Base-by-base conservation (phyloP, 2,113 vertebrate species). In the Dermatemys mawii region DNA sequence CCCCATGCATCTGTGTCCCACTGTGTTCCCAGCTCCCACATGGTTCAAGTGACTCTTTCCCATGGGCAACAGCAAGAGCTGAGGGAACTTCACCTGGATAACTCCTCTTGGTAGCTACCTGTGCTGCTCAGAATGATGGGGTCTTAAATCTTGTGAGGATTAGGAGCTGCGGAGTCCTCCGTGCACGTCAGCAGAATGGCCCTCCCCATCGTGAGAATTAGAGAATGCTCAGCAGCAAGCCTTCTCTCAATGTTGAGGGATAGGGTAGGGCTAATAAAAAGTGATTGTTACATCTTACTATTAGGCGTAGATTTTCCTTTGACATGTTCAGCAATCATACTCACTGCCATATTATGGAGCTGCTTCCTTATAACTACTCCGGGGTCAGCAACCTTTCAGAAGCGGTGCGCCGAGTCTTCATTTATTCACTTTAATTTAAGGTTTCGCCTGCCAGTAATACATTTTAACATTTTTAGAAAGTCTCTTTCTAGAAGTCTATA, bases 221-320 rank as follows among this genome's bases (percentile, higher is more conserved):
- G 16, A 11, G 53, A 82, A 29, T 7, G 11, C 46, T 63, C 35
- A 24, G 51, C 53, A 5, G 0, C 5, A 4, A 0, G 2, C 32
- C n/a, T 41, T 0, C 1, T 8, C 46, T 48, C 78, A 2, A 22
- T 27, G 5, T 35, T 29, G 35, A 11, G 0, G 0, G 1, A 0
- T 0, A 3, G 49, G 60, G 44, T 49, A 49, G 27, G 7, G 49
- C 55, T 29, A 54, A 48, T 53, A 0, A 14, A 79, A 44, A 11
- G 0, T 1, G 10, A 89, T 32, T 0, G 0, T 41, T 57, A 19
- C 60, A n/a, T 67, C 29, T 2, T 4, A 32, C 13, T 63, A 21
- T 60, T 60, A 7, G 32, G 29, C 44, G n/a, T 83, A 9, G 29
- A 8, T 49, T 63, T 46, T 60, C 21, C 19, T 19, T 12, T 12